Evolutionary conservation across 2,113 vertebrate species (phyloP).

Genomic region (Ptychochromis oligacanthus): DNA sequence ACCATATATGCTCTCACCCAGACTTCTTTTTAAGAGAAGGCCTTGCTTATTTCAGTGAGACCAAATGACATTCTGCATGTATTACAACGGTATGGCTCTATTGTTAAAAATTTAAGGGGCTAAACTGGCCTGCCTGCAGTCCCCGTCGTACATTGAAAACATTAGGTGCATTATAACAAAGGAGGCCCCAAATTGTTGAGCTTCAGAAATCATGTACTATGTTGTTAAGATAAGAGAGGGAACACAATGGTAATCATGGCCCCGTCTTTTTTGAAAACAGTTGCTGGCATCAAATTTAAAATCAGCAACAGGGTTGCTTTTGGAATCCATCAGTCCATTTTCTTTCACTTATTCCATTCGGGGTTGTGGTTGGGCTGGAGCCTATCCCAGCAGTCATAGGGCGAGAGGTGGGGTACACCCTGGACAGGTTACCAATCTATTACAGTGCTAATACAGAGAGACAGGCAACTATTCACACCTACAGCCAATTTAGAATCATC

Average conservation of each 20-base stretch:
- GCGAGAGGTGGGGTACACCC: background rate
- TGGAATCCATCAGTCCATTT: background rate
- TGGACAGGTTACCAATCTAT: background rate
- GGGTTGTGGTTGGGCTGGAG: background rate
- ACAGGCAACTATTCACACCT: no score
- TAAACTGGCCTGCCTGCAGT: background rate
- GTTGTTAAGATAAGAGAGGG: background rate
- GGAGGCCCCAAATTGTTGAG: background rate
- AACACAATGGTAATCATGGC: background rate
- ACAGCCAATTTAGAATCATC: background rate
- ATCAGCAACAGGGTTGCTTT: background rate
- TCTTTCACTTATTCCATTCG: background rate
- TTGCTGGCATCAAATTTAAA: background rate
- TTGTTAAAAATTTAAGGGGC: background rate
- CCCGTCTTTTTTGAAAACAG: background rate
- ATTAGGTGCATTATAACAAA: background rate
- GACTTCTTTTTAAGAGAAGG: background rate
- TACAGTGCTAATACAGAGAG: no score
- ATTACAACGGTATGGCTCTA: background rate
- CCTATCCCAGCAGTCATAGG: rapidly evolving
- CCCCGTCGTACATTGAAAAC: background rate
- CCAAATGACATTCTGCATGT: background rate
- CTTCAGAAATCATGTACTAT: rapidly evolving
- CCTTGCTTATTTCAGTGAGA: background rate
- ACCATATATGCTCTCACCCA: background rate